Base-by-base conservation (phyloP, 2,797 vertebrate species). In the Pipistrellus nathusii region DNA sequence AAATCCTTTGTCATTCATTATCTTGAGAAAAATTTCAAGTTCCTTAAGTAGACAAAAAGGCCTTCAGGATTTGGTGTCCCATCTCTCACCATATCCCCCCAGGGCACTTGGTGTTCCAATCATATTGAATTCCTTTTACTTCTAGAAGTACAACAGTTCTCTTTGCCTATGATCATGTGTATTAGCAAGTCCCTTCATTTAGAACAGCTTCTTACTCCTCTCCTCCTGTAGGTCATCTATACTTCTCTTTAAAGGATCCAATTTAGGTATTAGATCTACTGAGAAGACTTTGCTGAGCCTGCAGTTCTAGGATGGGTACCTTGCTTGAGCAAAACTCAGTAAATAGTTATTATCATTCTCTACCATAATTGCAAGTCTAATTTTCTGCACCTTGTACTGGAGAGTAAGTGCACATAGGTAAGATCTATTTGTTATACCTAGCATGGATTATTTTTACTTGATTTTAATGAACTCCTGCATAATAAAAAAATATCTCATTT, bases 371-470 rank as follows among this genome's bases (percentile, higher is more conserved):
- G 3, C n/a, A 78, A 51, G 18, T 73, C 20, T 76, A 15, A 30
- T 77, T 94, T 85, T 69, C 23, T 57, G 59, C 51, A 51, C 53
- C 23, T 30, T 77, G 0, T 76, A 81, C 25, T 27, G 48, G 59
- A 72, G 17, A 83, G 23, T 41, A 73, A 32, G 30, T 66, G 18
- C 78, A 71, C 18, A 4, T 41, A 23, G 48, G 25, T 86, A 66
- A 46, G 59, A 91, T 38, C 59, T 66, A 5, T 86, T 86, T 57
- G 17, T 51, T 71, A 8, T 41, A 38, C 32, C 30, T 83, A 66
- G 8, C 76, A 86, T 23, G 21, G 44, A 51, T 93, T 85, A 66
- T 85, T 88, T n/a, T 83, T 72, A 53, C 14, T 92, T 86, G 69
- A 57, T 55, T 76, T 53, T n/a, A 69, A 87, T 59, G 75, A 89